Evolutionary conservation across 2,888 invertebrate species (phyloP).

Genomic region (Lasioglossum pauxillum): DNA sequence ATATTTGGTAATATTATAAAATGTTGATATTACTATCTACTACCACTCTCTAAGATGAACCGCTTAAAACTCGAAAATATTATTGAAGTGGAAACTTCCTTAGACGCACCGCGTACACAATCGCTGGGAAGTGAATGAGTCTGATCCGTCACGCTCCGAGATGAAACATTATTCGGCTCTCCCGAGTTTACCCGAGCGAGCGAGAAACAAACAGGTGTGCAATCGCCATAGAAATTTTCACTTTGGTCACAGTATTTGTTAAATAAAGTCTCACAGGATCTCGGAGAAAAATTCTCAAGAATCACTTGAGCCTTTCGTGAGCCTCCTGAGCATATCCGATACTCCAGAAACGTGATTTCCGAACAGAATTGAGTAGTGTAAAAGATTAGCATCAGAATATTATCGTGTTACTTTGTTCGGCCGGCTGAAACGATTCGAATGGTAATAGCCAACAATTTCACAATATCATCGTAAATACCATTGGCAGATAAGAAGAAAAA

Average conservation of each 20-base stretch:
- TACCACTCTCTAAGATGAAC: background rate
- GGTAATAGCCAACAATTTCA: background rate
- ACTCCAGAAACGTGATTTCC: background rate
- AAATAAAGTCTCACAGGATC: background rate
- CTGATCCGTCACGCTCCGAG: no score
- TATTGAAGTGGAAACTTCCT: no score
- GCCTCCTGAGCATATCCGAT: background rate
- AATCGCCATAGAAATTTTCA: no score
- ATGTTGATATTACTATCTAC: no score
- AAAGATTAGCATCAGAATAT: background rate
- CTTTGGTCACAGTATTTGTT: background rate
- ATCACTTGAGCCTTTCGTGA: background rate
- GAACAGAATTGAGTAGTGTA: background rate
- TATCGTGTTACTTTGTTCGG: background rate
- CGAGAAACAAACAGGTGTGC: no score
- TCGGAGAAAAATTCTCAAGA: background rate
- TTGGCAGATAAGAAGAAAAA: constrained; percentile 1
- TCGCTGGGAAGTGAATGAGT: no score
- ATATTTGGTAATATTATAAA: no score
- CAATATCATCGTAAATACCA: constrained; percentile 5
- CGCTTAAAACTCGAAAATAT: background rate
- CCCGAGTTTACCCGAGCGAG: no score
- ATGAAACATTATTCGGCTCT: no score
- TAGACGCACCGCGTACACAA: no score
- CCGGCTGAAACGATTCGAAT: background rate